A percentile compares a stretch with the other conserved stretches of the same genome.
These are phyloP conservation scores for Rhinopithecus roxellana DNA, from an alignment of 2,113 vertebrate genomes.

Conservation along the genomic window DNA sequence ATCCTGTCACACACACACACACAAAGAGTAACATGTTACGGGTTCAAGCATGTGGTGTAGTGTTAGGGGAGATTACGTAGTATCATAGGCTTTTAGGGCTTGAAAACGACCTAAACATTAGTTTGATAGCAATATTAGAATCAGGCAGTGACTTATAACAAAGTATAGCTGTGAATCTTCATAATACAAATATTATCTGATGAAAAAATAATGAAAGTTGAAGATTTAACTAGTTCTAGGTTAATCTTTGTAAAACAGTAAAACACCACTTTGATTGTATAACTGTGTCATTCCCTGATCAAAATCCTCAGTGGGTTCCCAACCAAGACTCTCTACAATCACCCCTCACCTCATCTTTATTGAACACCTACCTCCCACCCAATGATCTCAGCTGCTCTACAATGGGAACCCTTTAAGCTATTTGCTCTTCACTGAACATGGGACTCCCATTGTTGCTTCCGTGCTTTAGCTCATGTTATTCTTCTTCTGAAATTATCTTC, in stretches of 20 bases:
- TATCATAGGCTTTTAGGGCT: neutral
- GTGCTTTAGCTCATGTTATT: neutral
- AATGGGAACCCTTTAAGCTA: neutral
- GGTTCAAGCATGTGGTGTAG: neutral
- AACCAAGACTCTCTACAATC: neutral
- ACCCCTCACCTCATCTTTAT: neutral
- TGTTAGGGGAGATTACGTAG: neutral
- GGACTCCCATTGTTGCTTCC: neutral
- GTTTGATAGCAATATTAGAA: slow-evolving; percentile 32
- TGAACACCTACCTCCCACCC: neutral
- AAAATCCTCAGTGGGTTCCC: neutral
- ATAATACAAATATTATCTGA: slow-evolving; percentile 26
- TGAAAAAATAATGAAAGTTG: neutral
- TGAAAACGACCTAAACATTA: neutral
- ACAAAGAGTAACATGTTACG: neutral
- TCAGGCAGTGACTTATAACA: neutral
- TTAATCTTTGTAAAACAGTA: slow-evolving; percentile 21
- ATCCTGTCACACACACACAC: too few species aligned
- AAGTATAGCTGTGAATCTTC: slow-evolving; percentile 2
- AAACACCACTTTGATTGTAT: slow-evolving; percentile 20
- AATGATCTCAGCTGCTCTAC: neutral
- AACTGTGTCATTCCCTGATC: neutral
- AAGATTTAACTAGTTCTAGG: slow-evolving; percentile 8
- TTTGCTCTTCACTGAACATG: neutral
- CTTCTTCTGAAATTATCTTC: neutral